These are phyloP conservation scores for Aurelia aurita DNA, from an alignment of 30 jellyfish, hydroid and myxozoan species.

Conservation along the genomic window DNA sequence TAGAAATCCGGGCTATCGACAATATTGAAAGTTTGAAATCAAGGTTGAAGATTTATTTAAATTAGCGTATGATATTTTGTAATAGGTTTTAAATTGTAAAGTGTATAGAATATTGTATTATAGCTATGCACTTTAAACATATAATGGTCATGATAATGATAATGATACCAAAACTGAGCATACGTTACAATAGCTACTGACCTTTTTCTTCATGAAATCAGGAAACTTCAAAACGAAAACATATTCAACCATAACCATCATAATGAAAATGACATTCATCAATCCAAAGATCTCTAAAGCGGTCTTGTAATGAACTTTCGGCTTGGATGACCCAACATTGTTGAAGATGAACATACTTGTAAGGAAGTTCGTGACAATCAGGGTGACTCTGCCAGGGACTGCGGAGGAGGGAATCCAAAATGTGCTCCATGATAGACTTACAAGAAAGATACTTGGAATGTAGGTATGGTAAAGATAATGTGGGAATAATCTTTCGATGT, in stretches of 20 bases:
- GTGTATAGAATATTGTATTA: too few species aligned
- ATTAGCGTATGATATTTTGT: too few species aligned
- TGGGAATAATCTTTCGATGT: constrained; percentile 24
- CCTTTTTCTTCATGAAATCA: neutral
- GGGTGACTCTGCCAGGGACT: constrained; percentile 72
- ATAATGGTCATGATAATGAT: too few species aligned
- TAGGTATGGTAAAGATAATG: constrained; percentile 48
- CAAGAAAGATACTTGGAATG: constrained; percentile 50
- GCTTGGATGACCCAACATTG: constrained; percentile 37
- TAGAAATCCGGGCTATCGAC: too few species aligned
- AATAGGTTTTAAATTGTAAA: too few species aligned
- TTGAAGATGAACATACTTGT: constrained; percentile 44
- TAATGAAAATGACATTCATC: constrained; percentile 37
- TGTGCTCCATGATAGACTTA: constrained; percentile 48
- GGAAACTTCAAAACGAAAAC: constrained; percentile 15
- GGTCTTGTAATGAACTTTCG: constrained; percentile 61
- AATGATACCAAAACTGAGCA: too few species aligned
- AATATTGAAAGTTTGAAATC: too few species aligned
- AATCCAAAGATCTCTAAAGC: constrained; percentile 58
- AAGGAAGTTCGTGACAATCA: constrained; percentile 61
- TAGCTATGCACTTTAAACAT: too few species aligned
- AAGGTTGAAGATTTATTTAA: too few species aligned
- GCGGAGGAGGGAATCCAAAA: constrained; percentile 67
- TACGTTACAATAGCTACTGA: too few species aligned
- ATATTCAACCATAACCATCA: constrained; percentile 64